These are phyloP conservation scores for Crotalus tigris DNA, from an alignment of 2,113 vertebrate species.

Conservation along the genomic window DNA sequence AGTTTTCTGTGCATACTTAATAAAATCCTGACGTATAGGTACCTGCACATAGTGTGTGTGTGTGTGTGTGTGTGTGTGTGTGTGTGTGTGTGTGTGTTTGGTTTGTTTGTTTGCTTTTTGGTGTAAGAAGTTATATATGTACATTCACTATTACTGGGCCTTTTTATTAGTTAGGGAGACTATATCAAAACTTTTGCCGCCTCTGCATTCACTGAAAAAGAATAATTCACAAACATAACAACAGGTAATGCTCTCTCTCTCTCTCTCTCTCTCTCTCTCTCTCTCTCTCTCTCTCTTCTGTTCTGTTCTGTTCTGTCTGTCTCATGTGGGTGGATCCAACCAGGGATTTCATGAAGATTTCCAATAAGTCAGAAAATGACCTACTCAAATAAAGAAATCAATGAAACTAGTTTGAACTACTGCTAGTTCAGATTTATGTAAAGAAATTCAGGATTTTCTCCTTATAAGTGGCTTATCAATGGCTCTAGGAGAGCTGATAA, in stretches of 20 bases:
- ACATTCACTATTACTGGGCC: neutral
- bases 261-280: neutral
- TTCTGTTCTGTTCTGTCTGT: neutral
- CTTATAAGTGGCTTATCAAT: neutral
- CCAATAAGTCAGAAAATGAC: neutral
- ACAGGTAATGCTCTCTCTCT: neutral
- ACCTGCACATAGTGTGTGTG: neutral
- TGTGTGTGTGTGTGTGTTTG: neutral
- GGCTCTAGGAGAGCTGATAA: neutral
- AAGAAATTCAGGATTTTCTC: neutral
- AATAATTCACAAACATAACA: neutral
- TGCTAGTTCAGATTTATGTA: neutral
- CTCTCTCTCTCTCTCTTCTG: too few relatives aligned
- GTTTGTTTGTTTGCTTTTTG: neutral
- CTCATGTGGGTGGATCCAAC: neutral
- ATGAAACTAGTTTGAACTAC: neutral
- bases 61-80: neutral
- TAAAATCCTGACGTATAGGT: neutral
- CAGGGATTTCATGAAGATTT: neutral
- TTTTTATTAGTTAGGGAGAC: neutral
- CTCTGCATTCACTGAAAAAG: neutral
- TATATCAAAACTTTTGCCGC: neutral
- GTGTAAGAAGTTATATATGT: neutral
- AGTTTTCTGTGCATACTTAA: neutral
- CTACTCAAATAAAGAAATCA: neutral